These are phyloP conservation scores for Lepidocyrtoides sp. DNA, from an alignment of 2,888 invertebrate species.

Conservation along the genomic window DNA sequence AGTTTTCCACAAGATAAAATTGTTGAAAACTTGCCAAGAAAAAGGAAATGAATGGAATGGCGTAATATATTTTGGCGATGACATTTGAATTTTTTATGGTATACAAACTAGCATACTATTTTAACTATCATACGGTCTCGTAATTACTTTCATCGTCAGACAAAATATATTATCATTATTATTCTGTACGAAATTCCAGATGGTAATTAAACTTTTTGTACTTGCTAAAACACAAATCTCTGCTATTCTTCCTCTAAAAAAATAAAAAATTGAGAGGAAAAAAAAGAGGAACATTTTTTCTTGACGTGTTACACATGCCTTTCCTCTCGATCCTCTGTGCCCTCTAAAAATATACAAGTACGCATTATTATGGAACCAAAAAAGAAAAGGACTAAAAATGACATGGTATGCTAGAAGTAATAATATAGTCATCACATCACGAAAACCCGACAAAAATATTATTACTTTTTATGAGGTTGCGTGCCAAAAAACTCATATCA, in stretches of 20 bases:
- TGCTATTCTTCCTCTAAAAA: not conserved
- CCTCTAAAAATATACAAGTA: not conserved
- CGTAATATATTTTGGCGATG: slow-evolving; percentile 24
- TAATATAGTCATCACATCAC: not conserved
- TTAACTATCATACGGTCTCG: not conserved
- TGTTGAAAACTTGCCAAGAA: slow-evolving; percentile 46
- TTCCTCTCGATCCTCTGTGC: too few relatives aligned
- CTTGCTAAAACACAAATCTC: not conserved
- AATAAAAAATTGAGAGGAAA: not conserved
- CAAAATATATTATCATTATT: not conserved
- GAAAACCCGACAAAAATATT: not conserved
- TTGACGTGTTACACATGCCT: not conserved
- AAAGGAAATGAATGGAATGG: slow-evolving; percentile 40
- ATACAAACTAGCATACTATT: too few relatives aligned
- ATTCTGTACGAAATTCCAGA: not conserved
- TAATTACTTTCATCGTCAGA: not conserved
- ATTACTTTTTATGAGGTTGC: slow-evolving; percentile 47
- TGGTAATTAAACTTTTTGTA: slow-evolving; percentile 6
- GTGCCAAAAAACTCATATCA: slow-evolving; percentile 57
- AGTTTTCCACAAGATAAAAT: slow-evolving; percentile 24
- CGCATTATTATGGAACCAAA: too few relatives aligned
- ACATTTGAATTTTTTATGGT: not conserved
- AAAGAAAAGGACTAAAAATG: too few relatives aligned
- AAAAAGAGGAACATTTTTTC: not conserved
- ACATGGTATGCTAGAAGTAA: too few relatives aligned